Conservation (phyloP, 2,888 invertebrate genomes). For the Galerucella pusilla region DNA sequence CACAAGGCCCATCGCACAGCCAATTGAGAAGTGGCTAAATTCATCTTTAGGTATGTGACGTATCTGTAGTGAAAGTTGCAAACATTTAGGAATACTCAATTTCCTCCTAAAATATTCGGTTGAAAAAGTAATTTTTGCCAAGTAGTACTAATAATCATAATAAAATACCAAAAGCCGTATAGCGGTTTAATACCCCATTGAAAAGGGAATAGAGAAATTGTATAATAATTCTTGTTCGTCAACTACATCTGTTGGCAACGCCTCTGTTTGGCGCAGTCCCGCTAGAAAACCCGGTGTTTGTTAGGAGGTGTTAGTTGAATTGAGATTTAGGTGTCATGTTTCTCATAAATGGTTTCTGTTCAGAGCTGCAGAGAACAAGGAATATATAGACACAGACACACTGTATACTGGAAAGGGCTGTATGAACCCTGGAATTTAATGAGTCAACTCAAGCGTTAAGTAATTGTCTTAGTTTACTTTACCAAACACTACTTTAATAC, state of each 20-base stretch:
- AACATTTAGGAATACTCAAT: no score
- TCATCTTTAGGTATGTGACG: no score
- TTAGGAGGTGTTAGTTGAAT: conserved; percentile 45
- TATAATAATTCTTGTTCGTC: neutral
- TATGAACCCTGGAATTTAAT: conserved; percentile 13
- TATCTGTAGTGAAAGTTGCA: no score
- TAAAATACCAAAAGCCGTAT: no score
- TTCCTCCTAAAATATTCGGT: no score
- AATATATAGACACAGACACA: neutral
- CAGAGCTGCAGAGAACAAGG: conserved; percentile 31
- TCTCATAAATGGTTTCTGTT: conserved; percentile 37
- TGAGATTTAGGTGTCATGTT: conserved; percentile 48
- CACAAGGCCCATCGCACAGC: no score
- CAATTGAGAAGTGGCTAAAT: no score
- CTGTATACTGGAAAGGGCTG: neutral
- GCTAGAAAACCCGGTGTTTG: conserved; percentile 56
- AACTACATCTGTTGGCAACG: neutral
- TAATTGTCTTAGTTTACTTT: conserved; percentile 18
- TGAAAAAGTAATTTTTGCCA: no score
- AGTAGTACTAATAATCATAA: no score
- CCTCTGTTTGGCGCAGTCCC: conserved; percentile 34
- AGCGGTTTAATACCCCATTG: no score
- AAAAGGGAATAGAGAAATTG: no score
- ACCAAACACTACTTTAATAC: conserved; percentile 8
- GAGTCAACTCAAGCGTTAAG: conserved; percentile 21